Percentiles rank a stretch among this genome's conserved stretches.
Evolutionary conservation across 2,888 invertebrate species (phyloP).

Genomic region (Drosophila siamana): DNA sequence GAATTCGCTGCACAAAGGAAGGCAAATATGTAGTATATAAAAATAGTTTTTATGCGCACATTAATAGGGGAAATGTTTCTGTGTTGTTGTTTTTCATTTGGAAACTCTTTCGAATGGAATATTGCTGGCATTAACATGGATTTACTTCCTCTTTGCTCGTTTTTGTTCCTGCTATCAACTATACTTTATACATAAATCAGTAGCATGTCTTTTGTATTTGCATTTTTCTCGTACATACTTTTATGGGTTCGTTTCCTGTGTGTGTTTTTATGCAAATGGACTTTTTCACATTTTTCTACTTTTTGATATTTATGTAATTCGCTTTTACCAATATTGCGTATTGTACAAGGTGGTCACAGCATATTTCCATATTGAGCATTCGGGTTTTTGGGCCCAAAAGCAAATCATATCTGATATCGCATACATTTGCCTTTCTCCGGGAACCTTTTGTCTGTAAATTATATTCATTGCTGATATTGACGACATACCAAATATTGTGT

Average conservation of each 20-base stretch:
- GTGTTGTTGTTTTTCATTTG: conserved; percentile 2
- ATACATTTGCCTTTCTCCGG: not conserved
- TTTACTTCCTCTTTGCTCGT: conserved; percentile 7
- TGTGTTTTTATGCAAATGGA: conserved; percentile 63
- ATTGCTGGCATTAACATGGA: conserved; percentile 28
- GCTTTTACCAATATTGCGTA: conserved; percentile 9
- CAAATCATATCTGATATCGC: not conserved
- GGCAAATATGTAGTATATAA: conserved; percentile 30
- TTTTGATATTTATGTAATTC: conserved; percentile 22
- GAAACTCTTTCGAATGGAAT: conserved; percentile 17
- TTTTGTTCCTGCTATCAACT: not conserved
- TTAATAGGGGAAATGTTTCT: conserved; percentile 28
- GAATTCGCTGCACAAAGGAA: conserved; percentile 25
- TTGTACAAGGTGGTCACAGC: not conserved
- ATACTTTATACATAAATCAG: conserved; percentile 18
- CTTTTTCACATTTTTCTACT: conserved; percentile 24
- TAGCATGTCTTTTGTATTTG: conserved; percentile 28
- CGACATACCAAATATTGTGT: not conserved
- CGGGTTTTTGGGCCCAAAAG: not conserved
- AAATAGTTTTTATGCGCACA: conserved; percentile 49
- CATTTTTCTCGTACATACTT: conserved; percentile 18
- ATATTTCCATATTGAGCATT: not conserved
- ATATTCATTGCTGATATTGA: not conserved
- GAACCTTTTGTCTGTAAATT: not conserved
- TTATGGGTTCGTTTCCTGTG: conserved; percentile 14